Base-by-base conservation (phyloP, 2,888 invertebrate species). In the Autographa pulchrina region DNA sequence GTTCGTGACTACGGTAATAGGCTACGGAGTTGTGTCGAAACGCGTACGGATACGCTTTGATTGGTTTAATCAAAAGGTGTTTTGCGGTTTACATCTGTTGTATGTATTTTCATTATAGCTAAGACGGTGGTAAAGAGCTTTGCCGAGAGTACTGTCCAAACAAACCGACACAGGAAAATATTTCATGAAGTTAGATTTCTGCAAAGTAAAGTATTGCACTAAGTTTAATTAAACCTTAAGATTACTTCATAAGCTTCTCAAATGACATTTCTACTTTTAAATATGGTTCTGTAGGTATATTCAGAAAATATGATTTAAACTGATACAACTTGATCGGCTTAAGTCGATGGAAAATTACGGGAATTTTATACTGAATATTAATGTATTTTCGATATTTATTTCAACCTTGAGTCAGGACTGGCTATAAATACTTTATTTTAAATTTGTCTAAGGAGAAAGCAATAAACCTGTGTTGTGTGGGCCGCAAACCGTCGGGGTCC, bases 21-120 rank as follows among this genome's bases (percentile, higher is more conserved):
- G 16, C 43, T 32, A 20, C 16, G 18, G 11, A 67, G 56, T 48
- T 54, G 52, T 66, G 56, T 41, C 35, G 58, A n/a, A 16, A 52
- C 43, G 43, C 59, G 65, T 48, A 7, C n/a, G n/a, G 48, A 6
- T 43, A 58, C 52, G 78, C 62, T 74, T 71, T 69, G 60, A 78
- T 69, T 78, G 62, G 62, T 72, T 78, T 67, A 32, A 67, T 70
- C 52, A 61, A 72, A 66, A 66, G 69, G 41, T 68, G 58, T 13
- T 31, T 11, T 25, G 8, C 25, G 61, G 11, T 25, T 56, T 4
- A 48, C 7, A 25, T 18, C 9, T 56, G 3, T 56, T 25, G 8
- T 8, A 8, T 11, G 20, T 20, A 18, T 25, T 11, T 38, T 38
- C 11, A 11, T 11, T 38, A 38, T 38, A 1, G 38, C 11, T 38